Evolutionary conservation across 2,113 vertebrate species (phyloP), one percentile per base, ranked within the genome.

Genomic region (Oreochromis spilurus): DNA sequence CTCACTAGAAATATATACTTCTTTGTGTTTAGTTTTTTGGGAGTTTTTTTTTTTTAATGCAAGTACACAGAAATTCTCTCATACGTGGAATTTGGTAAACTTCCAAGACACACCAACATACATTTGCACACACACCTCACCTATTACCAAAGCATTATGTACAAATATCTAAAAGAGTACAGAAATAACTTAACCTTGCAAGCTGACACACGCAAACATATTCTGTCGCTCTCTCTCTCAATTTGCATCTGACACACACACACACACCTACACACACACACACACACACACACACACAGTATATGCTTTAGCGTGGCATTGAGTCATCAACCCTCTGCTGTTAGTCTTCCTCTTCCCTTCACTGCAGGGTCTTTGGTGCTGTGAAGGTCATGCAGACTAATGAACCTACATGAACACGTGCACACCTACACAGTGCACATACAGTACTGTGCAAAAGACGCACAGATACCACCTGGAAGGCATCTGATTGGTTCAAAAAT

Each of bases 291-390:
- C 65, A 85, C 75, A 78, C 52, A 86, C 9, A 84, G 50, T 16
- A 10, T n/a, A 81, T 53, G 55, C 72, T 89, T 93, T 82, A 84
- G 84, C 70, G 77, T 84, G 88, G 14, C 80, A 92, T 85, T 94
- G 90, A 95, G 92, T 96, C 95, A 94, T 95, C 87, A 88, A 36
- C 67, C 53, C 70, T 87, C 65, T 87, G 82, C 85, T 90, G 67
- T 26, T 87, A 89, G 84, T 84, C 52, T 70, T 84, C 29, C 78
- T 55, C 79, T 89, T 88, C 87, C 26, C 72, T 85, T 82, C 84
- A 87, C 90, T 83, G 78, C 89, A 92, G 89, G 80, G 91, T 89
- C 52, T 86, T 50, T 90, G 65, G 40, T 58, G 79, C 57, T 79
- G 72, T 90, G 93, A 96, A 95, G 94, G 91, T 94, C 91, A 94